phyloP scores from a whole-genome alignment of 2,113 vertebrate species.

The Psammodynastes pulverulentus region DNA sequence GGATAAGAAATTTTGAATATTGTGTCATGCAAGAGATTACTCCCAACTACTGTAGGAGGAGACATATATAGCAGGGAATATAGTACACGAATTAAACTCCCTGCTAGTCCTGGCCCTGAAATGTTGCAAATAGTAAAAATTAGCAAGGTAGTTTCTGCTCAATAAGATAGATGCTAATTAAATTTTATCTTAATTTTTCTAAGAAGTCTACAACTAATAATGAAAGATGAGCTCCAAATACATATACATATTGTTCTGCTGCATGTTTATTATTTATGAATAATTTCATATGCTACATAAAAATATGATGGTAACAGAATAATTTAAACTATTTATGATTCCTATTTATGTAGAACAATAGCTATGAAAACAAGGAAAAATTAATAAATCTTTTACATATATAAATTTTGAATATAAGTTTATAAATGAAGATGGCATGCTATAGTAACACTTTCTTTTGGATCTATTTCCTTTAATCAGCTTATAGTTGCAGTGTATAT shows the following conservation, averaged over 20 bases:
- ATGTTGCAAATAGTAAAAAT: no score
- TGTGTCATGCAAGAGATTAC: background rate
- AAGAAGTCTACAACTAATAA: conserved; percentile 14
- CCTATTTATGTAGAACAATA: background rate
- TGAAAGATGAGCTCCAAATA: conserved; percentile 2
- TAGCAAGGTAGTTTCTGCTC: no score
- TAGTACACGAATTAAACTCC: no score
- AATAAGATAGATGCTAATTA: no score
- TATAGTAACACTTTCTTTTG: no score
- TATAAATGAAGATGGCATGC: background rate
- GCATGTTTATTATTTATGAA: background rate
- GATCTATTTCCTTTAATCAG: no score
- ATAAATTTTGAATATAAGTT: conserved; percentile 9
- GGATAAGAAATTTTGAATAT: background rate
- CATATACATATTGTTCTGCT: background rate
- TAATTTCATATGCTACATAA: conserved; percentile 18
- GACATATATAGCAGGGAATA: no score
- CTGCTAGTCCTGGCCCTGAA: no score
- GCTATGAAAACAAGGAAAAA: background rate
- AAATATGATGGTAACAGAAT: background rate
- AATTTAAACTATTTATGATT: background rate
- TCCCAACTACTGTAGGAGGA: background rate
- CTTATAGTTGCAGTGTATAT: no score
- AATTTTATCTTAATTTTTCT: background rate
- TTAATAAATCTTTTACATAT: background rate